Conservation (phyloP, 2,888 invertebrate species). For the Apamea monoglypha region DNA sequence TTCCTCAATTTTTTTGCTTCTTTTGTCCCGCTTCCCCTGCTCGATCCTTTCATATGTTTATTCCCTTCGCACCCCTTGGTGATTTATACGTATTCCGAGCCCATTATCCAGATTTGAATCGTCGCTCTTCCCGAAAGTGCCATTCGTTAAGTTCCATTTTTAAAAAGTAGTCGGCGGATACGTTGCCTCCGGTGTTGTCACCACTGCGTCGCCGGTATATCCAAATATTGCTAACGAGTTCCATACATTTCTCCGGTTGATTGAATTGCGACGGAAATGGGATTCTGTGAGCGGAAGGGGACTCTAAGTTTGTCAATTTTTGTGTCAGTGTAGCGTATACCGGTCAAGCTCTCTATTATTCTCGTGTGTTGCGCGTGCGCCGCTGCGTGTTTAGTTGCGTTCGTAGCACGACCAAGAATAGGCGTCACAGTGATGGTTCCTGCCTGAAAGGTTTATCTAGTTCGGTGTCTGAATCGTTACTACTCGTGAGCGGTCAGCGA, state of each 20-base stretch:
- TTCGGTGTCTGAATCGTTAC: constrained; percentile 72
- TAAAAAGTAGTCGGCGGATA: constrained; percentile 85
- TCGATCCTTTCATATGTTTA: constrained; percentile 69
- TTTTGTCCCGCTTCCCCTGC: constrained; percentile 77
- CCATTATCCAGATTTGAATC: constrained; percentile 79
- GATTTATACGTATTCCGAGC: constrained; percentile 82
- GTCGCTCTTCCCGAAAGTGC: constrained; percentile 80
- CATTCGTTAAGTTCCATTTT: constrained; percentile 85
- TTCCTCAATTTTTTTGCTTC: constrained; percentile 78
- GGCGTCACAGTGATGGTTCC: constrained; percentile 82
- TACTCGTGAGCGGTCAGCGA: constrained; percentile 75
- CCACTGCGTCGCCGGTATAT: constrained; percentile 76
- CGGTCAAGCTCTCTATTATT: constrained; percentile 81
- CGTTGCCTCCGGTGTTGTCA: constrained; percentile 87
- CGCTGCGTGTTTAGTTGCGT: constrained; percentile 86
- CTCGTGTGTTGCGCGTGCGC: constrained; percentile 84
- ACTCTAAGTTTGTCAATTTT: constrained; percentile 80
- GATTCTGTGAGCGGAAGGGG: constrained; percentile 83
- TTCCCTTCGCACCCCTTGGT: constrained; percentile 82
- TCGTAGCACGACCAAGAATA: constrained; percentile 86
- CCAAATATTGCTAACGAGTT: constrained; percentile 78
- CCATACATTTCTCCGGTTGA: constrained; percentile 82
- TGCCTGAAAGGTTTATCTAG: constrained; percentile 75
- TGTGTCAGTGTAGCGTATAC: constrained; percentile 77
- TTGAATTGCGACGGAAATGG: constrained; percentile 84